phyloP scores from a whole-genome alignment of 1,140 invertebrate genomes.

The Dermatophagoides farinae region DNA sequence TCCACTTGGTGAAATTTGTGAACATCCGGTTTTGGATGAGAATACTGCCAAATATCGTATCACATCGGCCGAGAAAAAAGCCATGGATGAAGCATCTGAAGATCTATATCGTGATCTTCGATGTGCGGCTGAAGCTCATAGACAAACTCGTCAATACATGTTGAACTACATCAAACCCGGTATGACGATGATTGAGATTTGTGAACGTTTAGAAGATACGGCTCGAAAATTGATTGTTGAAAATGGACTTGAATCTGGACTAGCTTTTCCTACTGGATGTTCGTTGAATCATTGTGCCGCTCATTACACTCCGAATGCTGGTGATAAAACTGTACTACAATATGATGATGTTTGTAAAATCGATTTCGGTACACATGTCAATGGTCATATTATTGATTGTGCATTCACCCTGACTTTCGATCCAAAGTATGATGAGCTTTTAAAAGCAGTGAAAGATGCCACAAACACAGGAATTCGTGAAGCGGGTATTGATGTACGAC shows the following conservation, averaged over 20 bases:
- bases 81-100: constrained; percentile 31
- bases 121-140: constrained; percentile 86
- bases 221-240: constrained; percentile 79
- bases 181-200: constrained; percentile 98
- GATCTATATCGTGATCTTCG: constrained; percentile 88
- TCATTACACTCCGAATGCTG: constrained; percentile 97
- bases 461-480: constrained; percentile 87
- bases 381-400: constrained; percentile 94
- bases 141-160: constrained; percentile 78
- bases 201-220: constrained; percentile 77
- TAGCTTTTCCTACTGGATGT: constrained; percentile 97
- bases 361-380: constrained; percentile 98
- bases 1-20: constrained; percentile 30
- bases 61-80: constrained; percentile 68
- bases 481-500: constrained; percentile 85
- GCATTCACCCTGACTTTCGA: constrained; percentile 95
- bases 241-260: constrained; percentile 79
- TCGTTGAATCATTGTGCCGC: constrained; percentile 96
- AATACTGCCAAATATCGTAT: constrained; percentile 65
- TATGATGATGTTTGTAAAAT: constrained; percentile 98
- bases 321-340: constrained; percentile 77
- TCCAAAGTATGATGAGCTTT: constrained; percentile 80
- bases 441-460: constrained; percentile 88
- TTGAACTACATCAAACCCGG: constrained; percentile 81
- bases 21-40: constrained; percentile 26